Percentiles rank a stretch among this genome's conserved stretches.
phyloP scores from a whole-genome alignment of 2,888 invertebrate genomes.

The Brachyopa scutellaris region DNA sequence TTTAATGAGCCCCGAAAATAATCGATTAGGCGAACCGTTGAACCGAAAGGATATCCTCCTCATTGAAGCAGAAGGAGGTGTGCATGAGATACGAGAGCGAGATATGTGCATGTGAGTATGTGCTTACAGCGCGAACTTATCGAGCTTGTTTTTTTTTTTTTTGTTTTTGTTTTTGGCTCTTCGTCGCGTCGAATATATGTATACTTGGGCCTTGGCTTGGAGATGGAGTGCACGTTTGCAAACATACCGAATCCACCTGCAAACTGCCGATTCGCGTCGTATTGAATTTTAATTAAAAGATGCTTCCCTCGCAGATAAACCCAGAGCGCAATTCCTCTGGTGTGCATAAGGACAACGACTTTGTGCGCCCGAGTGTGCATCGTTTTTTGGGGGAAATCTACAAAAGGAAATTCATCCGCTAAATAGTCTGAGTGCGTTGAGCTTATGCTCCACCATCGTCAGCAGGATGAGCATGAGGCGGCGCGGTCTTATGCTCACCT shows the following conservation, averaged over 20 bases:
- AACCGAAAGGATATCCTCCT: conserved; percentile 68
- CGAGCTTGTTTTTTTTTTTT: conserved; percentile 5
- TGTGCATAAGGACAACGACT: conserved; percentile 52
- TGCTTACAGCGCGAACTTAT: conserved; percentile 44
- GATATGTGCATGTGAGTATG: conserved; percentile 50
- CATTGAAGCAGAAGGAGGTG: conserved; percentile 70
- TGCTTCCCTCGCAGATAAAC: conserved; percentile 63
- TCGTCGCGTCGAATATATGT: conserved; percentile 43
- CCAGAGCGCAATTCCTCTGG: conserved; percentile 27
- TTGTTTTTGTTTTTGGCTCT: conserved; percentile 33
- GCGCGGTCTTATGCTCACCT: conserved; percentile 36
- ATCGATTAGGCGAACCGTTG: conserved; percentile 71
- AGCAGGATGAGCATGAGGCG: conserved; percentile 13
- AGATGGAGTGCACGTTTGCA: conserved; percentile 53
- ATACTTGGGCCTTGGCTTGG: no score
- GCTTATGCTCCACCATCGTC: conserved; percentile 44
- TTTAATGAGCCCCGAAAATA: conserved; percentile 70
- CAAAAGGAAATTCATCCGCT: conserved; percentile 29
- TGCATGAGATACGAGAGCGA: conserved; percentile 55
- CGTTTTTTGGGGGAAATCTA: conserved; percentile 28
- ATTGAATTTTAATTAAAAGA: conserved; percentile 73
- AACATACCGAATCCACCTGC: conserved; percentile 62
- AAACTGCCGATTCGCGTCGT: conserved; percentile 65
- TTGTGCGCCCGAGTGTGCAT: conserved; percentile 16
- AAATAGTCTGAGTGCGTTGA: conserved; percentile 51